Evolutionary conservation across 1,140 invertebrate species (phyloP).

Genomic region (Brachionus rubens): DNA sequence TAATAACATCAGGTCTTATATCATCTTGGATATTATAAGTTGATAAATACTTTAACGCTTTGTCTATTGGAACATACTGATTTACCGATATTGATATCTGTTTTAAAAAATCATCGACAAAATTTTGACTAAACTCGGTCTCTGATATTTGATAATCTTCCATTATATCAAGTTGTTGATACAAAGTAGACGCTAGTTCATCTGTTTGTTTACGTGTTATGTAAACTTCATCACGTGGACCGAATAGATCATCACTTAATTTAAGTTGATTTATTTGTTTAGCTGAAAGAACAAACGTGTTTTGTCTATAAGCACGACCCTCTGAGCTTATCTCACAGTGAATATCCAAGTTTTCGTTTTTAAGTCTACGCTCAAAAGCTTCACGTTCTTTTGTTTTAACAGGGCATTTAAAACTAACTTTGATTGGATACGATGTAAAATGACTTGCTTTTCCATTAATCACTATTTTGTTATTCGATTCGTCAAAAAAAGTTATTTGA

Average conservation of each 20-base stretch:
- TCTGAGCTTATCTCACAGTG: background rate
- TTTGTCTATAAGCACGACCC: background rate
- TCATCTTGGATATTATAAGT: background rate
- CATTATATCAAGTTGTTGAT: background rate
- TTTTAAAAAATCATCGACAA: background rate
- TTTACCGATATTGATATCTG: background rate
- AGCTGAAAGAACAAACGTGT: background rate
- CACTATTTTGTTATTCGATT: background rate
- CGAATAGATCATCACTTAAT: background rate
- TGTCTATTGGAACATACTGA: background rate
- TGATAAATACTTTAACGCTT: background rate
- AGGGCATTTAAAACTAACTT: background rate
- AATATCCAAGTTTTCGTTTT: background rate
- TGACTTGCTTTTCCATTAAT: background rate
- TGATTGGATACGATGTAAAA: background rate
- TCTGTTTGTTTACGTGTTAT: background rate
- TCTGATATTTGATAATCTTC: background rate
- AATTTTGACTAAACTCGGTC: background rate
- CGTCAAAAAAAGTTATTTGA: background rate
- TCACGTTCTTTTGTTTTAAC: background rate
- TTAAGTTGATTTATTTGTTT: slow-evolving; percentile 7
- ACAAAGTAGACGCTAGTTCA: background rate
- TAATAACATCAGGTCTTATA: background rate
- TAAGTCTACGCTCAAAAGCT: background rate
- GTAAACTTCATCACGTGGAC: background rate